These are phyloP conservation scores for Chaetorhynchus papuensis DNA, from an alignment of 2,113 vertebrate species.

Conservation along the genomic window DNA sequence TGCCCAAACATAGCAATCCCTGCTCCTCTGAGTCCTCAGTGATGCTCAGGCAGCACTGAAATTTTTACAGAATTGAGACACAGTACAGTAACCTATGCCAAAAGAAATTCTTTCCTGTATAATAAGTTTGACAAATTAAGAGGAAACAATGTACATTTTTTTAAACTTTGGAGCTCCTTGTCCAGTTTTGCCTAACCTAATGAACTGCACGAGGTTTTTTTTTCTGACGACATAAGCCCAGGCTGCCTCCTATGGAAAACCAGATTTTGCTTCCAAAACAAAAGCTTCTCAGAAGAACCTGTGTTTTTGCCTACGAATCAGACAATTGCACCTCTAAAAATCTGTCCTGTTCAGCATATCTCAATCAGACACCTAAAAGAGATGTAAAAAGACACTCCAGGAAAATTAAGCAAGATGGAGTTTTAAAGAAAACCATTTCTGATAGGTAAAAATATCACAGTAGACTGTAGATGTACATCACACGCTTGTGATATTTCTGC, in stretches of 20 bases:
- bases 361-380: not conserved
- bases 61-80: not conserved
- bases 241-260: not conserved
- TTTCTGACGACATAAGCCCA: not conserved
- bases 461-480: not conserved
- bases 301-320: not conserved
- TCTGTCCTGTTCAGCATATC: not conserved
- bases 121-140: not conserved
- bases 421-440: not conserved
- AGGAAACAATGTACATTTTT: not conserved
- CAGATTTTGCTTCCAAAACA: not conserved
- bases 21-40: not conserved
- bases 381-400: not conserved
- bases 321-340: not conserved
- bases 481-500: not conserved
- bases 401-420: not conserved
- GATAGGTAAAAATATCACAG: not conserved
- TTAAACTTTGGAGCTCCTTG: not conserved
- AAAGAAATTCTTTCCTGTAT: not conserved
- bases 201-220: not conserved
- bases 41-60: not conserved
- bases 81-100: not conserved
- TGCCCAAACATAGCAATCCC: not conserved
- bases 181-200: not conserved
- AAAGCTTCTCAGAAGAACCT: not conserved